Evolutionary conservation across 2,797 vertebrate species (phyloP), one percentile per base, ranked within the genome.

Genomic region (Bovichtus diacanthus): DNA sequence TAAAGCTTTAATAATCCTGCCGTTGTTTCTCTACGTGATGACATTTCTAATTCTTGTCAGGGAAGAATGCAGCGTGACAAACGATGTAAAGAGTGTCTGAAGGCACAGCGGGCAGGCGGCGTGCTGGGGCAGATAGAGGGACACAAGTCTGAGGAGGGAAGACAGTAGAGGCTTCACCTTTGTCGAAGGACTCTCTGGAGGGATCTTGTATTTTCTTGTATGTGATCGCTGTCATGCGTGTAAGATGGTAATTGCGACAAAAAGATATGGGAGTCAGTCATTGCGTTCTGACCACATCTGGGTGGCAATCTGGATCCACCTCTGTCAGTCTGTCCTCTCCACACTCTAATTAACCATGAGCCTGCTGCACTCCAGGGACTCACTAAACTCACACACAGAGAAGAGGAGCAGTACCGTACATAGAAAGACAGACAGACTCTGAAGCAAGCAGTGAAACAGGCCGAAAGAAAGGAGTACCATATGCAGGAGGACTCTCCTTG

Each of bases 11-110:
- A 87, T 82, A 84, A 87, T 86, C 78, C 77, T 64, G 80, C 83
- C 84, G 81, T 87, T 85, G 86, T 85, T 88, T 75, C 68, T 82
- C 70, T 77, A 84, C 63, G 74, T 82, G 86, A 91, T 84, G 85
- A 80, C 82, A 83, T 85, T 84, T 89, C 78, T 86, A 82, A 88
- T 92, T 92, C 84, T 83, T 90, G 83, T 90, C 85, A 84, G 86
- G 77, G 72, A 85, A 84, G 88, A 93, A 93, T 90, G 84, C 88
- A 74, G 84, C 70, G 27, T 89, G 87, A 87, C 87, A 67, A 88
- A 84, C 78, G 50, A 72, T 19, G 58, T 86, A 79, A 66, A 79
- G 62, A 83, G 74, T 66, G 83, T 90, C 65, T 86, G 81, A 78
- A 70, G 62, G 58, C 84, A 10, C 78, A 53, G 80, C 87, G 41